phyloP scores from a whole-genome alignment of 2,888 invertebrate genomes.

The Tineola bisselliella region DNA sequence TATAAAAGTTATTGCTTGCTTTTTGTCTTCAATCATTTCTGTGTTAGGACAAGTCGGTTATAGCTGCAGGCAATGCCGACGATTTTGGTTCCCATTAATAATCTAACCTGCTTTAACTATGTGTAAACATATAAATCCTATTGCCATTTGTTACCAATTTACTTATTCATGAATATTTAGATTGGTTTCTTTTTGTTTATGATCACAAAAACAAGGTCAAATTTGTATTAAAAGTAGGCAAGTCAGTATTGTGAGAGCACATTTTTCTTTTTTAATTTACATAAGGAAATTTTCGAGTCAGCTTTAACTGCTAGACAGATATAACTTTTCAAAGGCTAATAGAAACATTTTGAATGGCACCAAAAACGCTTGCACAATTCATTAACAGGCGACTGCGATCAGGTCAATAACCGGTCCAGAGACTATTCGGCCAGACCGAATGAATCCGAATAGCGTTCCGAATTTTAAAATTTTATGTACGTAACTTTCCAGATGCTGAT shows the following conservation, averaged over 20 bases:
- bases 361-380: conserved; percentile 47
- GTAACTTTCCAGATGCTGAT: neutral
- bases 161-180: conserved; percentile 35
- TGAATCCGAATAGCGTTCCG: conserved; percentile 31
- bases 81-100: conserved; percentile 24
- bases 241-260: neutral
- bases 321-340: conserved; percentile 5
- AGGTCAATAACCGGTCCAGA: conserved; percentile 55
- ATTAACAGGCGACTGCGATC: conserved; percentile 39
- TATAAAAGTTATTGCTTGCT: neutral
- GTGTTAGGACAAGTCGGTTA: neutral
- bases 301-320: conserved; percentile 7
- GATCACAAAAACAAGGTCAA: neutral
- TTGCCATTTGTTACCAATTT: conserved; percentile 44
- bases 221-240: neutral
- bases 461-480: conserved; percentile 22
- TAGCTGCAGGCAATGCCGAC: conserved; percentile 16
- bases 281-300: conserved; percentile 4
- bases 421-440: conserved; percentile 23
- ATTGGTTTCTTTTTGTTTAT: conserved; percentile 10
- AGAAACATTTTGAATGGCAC: conserved; percentile 19
- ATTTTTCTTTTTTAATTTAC: conserved; percentile 20
- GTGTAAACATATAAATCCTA: conserved; percentile 45
- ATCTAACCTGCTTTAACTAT: conserved; percentile 25
- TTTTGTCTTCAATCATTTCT: neutral